A percentile compares a stretch with the other conserved stretches of the same genome.
Conservation (phyloP, 2,113 vertebrate species). For the Nannobrachium achirus region DNA sequence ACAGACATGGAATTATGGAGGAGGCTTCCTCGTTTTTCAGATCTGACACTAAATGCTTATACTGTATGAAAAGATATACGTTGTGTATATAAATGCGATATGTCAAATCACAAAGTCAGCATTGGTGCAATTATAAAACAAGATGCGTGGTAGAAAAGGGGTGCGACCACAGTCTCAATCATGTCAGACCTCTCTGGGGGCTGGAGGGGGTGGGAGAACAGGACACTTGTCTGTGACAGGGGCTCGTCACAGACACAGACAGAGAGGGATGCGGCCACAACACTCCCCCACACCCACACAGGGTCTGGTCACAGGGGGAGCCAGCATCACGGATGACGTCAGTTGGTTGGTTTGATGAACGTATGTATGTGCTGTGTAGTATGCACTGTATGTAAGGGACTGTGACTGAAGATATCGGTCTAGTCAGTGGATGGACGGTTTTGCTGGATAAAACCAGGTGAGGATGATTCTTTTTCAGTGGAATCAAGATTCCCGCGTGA, state of each 20-base stretch:
- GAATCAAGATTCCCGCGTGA: background rate
- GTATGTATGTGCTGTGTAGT: too few species aligned
- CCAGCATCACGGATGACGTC: conserved; percentile 24
- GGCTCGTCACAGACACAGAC: conserved; percentile 54
- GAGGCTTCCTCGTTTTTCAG: background rate
- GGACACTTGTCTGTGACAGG: conserved; percentile 48
- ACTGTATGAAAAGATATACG: too few species aligned
- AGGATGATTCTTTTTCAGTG: background rate
- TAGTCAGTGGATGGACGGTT: too few species aligned
- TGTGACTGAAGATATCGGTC: background rate
- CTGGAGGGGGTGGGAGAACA: background rate
- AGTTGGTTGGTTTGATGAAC: conserved; percentile 12
- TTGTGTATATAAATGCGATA: conserved; percentile 2
- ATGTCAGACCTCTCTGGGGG: conserved; percentile 39
- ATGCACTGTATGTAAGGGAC: conserved; percentile 23
- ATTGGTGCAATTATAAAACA: background rate
- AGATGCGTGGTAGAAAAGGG: background rate
- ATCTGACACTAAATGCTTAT: background rate
- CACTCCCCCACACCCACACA: conserved; percentile 12
- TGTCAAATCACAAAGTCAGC: background rate
- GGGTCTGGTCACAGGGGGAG: background rate
- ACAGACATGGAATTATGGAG: background rate
- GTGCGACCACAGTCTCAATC: background rate
- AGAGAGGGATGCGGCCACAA: conserved; percentile 42
- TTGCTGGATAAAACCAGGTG: conserved; percentile 2